Evolutionary conservation across 2,797 vertebrate species (phyloP), one percentile per base, ranked within the genome.

Genomic region (Argentina silus): DNA sequence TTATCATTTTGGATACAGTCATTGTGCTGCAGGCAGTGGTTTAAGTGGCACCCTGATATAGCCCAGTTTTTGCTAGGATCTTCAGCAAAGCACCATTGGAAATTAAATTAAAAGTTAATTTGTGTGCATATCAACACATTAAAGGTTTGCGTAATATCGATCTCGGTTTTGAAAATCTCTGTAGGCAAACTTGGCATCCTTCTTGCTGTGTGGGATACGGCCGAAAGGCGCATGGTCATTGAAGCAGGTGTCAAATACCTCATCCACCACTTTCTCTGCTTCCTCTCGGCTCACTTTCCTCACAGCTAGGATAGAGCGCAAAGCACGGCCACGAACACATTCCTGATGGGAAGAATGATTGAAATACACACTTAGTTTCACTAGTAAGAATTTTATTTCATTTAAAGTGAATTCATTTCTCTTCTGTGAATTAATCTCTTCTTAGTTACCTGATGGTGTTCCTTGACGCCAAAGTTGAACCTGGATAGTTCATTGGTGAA

Each of bases 141-240:
- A 99, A 66, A 99, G 87, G 89, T 97, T 99, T 23, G 93, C 80
- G 9, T 93, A 91, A 77, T 98, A 99, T 14, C 96, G 94, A 83
- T 93, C 90, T 72, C 96, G 93, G 92, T 95, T 97, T 78, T 94
- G 85, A 72, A 96, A 97, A 83, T 97, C 95, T 85, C 89, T 95
- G 76, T 93, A 81, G 75, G 97, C 96, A 8, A 96, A 95, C 59
- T 80, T 92, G 55, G 97, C 98, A 7, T 97, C 96, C 36, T 81
- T 91, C 78, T 93, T 95, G 84, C 76, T 89, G 87, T 98, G 96
- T 0, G 98, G 98, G 75, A 99, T 96, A 70, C 98, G 93, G 78
- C 96, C 97, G 57, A 99, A 99, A n/a, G 98, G 98, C 5, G 95
- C 95, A 27, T 94, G 94, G 87, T 99, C 98, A 50, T 95, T 96